Percentiles rank a stretch among this genome's conserved stretches.
Evolutionary conservation across 1,140 invertebrate genomes (phyloP).

Genomic region (Drosophila aff.): DNA sequence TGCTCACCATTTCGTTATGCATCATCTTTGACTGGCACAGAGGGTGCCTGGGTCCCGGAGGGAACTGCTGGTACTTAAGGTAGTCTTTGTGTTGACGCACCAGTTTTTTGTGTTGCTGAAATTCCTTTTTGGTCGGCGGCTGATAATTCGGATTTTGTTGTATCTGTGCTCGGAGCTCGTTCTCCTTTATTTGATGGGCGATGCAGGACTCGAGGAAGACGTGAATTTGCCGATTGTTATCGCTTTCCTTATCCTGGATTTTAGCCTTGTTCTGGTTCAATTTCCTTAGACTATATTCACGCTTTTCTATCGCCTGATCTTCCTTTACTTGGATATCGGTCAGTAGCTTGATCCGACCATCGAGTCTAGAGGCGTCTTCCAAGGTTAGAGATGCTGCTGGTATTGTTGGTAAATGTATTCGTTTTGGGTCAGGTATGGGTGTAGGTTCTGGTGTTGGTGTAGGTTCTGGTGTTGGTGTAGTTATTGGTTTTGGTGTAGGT

Average conservation of each 20-base stretch:
- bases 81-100: conserved; percentile 4
- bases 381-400: neutral
- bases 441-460: neutral
- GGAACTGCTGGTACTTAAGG: neutral
- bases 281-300: neutral
- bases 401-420: neutral
- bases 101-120: conserved; percentile 6
- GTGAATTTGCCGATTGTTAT: neutral
- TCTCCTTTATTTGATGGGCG: no score
- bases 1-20: conserved; percentile 83
- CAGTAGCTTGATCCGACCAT: neutral
- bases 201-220: neutral
- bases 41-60: neutral
- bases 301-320: neutral
- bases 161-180: neutral
- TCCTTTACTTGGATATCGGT: neutral
- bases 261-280: neutral
- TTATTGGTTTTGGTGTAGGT: neutral
- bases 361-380: neutral
- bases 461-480: neutral
- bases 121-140: neutral
- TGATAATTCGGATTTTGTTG: neutral
- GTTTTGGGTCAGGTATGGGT: neutral
- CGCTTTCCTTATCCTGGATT: neutral
- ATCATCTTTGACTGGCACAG: conserved; percentile 41